Conservation (phyloP, 2,113 vertebrate genomes). For the Numenius arquata region DNA sequence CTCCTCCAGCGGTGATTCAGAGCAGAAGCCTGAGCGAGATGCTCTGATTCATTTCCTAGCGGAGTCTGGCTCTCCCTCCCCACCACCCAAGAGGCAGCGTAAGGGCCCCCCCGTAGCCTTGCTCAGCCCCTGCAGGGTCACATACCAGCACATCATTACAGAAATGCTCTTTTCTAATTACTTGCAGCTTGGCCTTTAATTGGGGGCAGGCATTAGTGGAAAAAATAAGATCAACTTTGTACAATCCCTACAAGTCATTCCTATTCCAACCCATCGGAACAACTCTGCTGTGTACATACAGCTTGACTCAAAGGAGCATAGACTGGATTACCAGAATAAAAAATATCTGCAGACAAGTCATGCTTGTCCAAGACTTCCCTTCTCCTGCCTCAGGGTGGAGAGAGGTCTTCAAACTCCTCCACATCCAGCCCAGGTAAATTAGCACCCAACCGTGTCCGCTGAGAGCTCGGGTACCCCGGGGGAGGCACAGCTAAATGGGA, state of each 20-base stretch:
- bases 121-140: neutral
- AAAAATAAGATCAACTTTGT: neutral
- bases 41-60: neutral
- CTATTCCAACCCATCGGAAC: neutral
- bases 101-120: neutral
- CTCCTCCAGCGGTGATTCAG: slow-evolving; percentile 15
- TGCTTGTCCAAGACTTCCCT: neutral
- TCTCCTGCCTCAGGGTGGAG: neutral
- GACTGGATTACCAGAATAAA: neutral
- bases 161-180: neutral
- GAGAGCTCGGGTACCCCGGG: neutral
- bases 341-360: neutral
- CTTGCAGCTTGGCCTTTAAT: neutral
- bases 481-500: neutral
- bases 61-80: neutral
- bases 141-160: neutral
- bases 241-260: neutral
- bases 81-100: neutral
- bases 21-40: neutral
- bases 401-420: neutral
- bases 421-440: neutral
- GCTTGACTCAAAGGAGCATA: neutral
- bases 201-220: neutral
- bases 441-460: rapidly evolving
- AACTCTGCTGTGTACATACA: neutral